Conservation (phyloP, 2,888 invertebrate species). For the Pimpla rufipes region DNA sequence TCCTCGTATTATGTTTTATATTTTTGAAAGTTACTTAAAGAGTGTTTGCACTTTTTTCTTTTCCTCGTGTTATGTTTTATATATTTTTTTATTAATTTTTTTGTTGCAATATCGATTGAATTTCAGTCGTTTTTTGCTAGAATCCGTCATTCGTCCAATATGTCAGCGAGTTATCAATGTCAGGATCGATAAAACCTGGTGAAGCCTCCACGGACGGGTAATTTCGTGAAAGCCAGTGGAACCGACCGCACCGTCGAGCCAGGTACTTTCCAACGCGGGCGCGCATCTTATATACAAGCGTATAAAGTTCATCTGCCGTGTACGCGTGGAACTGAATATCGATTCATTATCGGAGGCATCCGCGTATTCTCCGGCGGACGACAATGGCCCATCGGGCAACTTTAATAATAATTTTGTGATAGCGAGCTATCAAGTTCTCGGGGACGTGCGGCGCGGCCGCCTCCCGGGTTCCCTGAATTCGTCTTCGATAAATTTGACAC, state of each 20-base stretch:
- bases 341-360: constrained; percentile 56
- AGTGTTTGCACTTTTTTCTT: no score
- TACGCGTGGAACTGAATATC: constrained; percentile 52
- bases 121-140: background rate
- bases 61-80: no score
- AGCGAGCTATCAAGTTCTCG: constrained; percentile 37
- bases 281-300: constrained; percentile 16
- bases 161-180: constrained; percentile 39
- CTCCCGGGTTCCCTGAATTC: constrained; percentile 19
- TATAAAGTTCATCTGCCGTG: constrained; percentile 24
- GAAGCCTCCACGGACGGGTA: constrained; percentile 20
- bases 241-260: background rate
- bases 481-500: constrained; percentile 46
- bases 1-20: no score
- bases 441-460: constrained; percentile 2
- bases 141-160: constrained; percentile 10
- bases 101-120: background rate
- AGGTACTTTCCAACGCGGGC: constrained; percentile 7
- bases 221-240: constrained; percentile 25
- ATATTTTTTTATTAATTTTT: background rate
- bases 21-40: no score
- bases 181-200: constrained; percentile 29
- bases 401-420: constrained; percentile 60
- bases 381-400: constrained; percentile 44
- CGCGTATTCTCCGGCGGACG: constrained; percentile 33